Percentiles rank a stretch among this genome's conserved stretches.
These are phyloP conservation scores for Thymelicus sylvestris DNA, from an alignment of 2,888 invertebrate species.

Conservation along the genomic window DNA sequence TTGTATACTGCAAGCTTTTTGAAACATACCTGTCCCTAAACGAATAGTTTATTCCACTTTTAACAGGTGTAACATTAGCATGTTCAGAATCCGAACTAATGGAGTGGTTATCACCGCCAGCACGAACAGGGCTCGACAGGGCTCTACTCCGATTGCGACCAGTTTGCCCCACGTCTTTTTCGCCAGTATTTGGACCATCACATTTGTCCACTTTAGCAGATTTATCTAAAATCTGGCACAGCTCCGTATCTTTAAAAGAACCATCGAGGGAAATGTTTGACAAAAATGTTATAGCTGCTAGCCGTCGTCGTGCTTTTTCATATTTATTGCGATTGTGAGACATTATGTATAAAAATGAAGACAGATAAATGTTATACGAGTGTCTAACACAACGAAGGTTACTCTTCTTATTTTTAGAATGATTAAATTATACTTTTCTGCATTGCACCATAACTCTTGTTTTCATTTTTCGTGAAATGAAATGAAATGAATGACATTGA, in stretches of 20 bases:
- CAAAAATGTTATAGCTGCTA: slow-evolving; percentile 97
- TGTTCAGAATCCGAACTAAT: slow-evolving; percentile 91
- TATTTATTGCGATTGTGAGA: slow-evolving; percentile 73
- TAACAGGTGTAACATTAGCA: slow-evolving; percentile 87
- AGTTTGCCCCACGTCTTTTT: slow-evolving; percentile 57
- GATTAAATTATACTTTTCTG: slow-evolving; percentile 35
- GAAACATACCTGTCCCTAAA: slow-evolving; percentile 85
- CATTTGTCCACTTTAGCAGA: slow-evolving; percentile 57
- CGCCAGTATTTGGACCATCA: slow-evolving; percentile 58
- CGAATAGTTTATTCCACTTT: slow-evolving; percentile 67
- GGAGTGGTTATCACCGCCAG: slow-evolving; percentile 82
- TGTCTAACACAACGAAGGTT: slow-evolving; percentile 3
- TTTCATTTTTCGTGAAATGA: slow-evolving; percentile 11
- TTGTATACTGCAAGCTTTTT: background rate
- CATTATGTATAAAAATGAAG: slow-evolving; percentile 50
- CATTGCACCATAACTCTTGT: slow-evolving; percentile 25
- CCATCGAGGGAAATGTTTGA: slow-evolving; percentile 98
- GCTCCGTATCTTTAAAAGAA: slow-evolving; percentile 89
- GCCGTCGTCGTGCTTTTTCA: slow-evolving; percentile 91
- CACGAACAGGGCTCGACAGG: slow-evolving; percentile 68
- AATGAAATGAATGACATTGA: background rate
- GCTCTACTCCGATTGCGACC: slow-evolving; percentile 66
- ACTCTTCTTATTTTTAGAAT: slow-evolving; percentile 34
- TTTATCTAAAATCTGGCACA: slow-evolving; percentile 58
- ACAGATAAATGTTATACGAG: background rate